Conservation (phyloP, 2,113 vertebrate genomes). For the Sclerurus mexicanus region DNA sequence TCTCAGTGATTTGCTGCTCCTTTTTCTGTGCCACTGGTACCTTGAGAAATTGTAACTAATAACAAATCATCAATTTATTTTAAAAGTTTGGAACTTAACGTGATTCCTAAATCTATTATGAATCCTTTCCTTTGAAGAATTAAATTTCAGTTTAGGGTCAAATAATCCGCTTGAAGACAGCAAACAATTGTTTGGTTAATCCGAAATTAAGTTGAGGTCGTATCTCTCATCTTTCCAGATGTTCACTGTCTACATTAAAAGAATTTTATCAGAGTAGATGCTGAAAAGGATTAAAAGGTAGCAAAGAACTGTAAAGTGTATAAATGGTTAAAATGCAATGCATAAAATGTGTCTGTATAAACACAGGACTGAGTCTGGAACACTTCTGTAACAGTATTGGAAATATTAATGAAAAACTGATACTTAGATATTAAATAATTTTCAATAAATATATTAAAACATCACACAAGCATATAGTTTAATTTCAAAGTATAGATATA, state of each 20-base stretch:
- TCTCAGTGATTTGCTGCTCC: neutral
- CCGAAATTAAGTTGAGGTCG: neutral
- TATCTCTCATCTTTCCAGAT: neutral
- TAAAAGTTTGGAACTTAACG: neutral
- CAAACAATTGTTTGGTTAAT: neutral
- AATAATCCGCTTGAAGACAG: neutral
- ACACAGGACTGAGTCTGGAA: neutral
- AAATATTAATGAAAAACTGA: neutral
- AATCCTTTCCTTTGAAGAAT: neutral
- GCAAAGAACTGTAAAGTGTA: neutral
- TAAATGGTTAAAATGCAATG: neutral
- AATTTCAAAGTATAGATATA: neutral
- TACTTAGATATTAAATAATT: neutral
- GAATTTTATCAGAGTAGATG: neutral
- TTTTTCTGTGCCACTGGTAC: constrained; percentile 11
- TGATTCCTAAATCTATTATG: neutral
- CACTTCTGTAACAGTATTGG: neutral
- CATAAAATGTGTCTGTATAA: neutral
- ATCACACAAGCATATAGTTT: neutral
- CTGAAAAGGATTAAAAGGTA: constrained; percentile 4
- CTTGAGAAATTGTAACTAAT: neutral
- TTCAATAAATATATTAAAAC: neutral
- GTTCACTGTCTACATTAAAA: neutral
- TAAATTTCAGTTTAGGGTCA: neutral
- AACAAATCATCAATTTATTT: neutral